Percentiles rank a stretch among this genome's conserved stretches.
These are phyloP conservation scores for Gasteruption jaculator DNA, from an alignment of 2,888 invertebrate species.

Conservation along the genomic window DNA sequence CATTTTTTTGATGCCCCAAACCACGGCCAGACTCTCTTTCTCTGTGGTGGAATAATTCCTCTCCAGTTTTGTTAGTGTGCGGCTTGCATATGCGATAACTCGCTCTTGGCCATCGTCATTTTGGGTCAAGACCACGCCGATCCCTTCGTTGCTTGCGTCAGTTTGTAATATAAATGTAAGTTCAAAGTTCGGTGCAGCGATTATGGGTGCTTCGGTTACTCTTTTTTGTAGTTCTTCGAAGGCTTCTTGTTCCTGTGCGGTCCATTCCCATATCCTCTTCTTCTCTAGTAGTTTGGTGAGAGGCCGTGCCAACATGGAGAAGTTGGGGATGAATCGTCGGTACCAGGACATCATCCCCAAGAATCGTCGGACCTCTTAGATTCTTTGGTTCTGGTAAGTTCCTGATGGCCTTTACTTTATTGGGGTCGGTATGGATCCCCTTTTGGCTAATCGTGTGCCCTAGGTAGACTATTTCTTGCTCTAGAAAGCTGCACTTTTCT, in stretches of 20 bases:
- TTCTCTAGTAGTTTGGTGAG: constrained; percentile 13
- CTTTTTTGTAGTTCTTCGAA: constrained; percentile 10
- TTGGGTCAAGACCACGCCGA: constrained; percentile 14
- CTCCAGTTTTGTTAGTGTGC: constrained; percentile 10
- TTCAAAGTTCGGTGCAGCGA: constrained; percentile 14
- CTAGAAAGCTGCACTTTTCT: constrained; percentile 32
- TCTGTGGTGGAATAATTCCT: constrained; percentile 18
- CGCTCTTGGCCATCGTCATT: neutral
- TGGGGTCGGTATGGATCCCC: constrained; percentile 17
- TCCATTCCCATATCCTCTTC: constrained; percentile 15
- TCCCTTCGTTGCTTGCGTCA: constrained; percentile 15
- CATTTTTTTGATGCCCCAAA: constrained; percentile 13
- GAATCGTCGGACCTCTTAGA: constrained; percentile 25
- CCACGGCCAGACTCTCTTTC: constrained; percentile 15
- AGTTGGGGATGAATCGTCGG: constrained; percentile 16
- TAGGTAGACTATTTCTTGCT: constrained; percentile 20
- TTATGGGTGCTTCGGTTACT: constrained; percentile 7
- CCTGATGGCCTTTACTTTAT: constrained; percentile 14
- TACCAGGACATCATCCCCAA: constrained; percentile 30
- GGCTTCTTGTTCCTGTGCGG: neutral
- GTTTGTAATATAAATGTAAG: constrained; percentile 15
- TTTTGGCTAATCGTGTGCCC: constrained; percentile 16
- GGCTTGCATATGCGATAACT: constrained; percentile 22
- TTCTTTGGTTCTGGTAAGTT: constrained; percentile 12
- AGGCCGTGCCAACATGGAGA: neutral